A percentile compares a stretch with the other conserved stretches of the same genome.
These are phyloP conservation scores for Oscheius sp. DNA, from an alignment of 2,888 invertebrate genomes.

Conservation along the genomic window DNA sequence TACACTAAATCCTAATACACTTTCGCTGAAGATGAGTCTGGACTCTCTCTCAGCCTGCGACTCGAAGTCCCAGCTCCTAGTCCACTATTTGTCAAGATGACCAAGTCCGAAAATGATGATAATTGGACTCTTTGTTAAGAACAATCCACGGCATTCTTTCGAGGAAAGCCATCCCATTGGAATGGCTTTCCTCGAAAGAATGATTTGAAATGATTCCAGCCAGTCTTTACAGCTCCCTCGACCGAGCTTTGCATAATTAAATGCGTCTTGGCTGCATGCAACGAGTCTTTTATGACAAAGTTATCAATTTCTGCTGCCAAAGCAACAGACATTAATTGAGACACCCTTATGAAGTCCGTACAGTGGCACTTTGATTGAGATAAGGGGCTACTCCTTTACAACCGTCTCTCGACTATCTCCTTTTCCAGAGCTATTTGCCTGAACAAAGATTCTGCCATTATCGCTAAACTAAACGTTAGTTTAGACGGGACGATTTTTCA, in stretches of 20 bases:
- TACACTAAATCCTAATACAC: neutral
- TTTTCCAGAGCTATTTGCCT: neutral
- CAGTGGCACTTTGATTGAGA: constrained; percentile 21
- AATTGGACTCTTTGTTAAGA: neutral
- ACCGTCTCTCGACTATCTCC: neutral
- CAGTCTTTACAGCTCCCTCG: constrained; percentile 18
- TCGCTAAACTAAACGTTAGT: too few relatives aligned
- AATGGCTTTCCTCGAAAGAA: neutral
- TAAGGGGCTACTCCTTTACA: constrained; percentile 31
- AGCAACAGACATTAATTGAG: neutral
- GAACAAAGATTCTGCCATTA: too few relatives aligned
- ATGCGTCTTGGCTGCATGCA: neutral
- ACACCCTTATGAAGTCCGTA: neutral
- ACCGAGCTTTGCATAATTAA: constrained; percentile 29
- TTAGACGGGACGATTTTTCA: too few relatives aligned
- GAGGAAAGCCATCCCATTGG: neutral
- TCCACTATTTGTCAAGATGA: constrained; percentile 17
- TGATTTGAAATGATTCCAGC: neutral
- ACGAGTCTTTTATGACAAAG: constrained; percentile 12
- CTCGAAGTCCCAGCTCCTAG: constrained; percentile 4
- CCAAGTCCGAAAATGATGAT: constrained; percentile 13
- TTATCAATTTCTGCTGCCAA: neutral
- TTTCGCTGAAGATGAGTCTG: neutral
- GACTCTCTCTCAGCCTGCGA: neutral
- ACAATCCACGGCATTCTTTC: neutral